A percentile compares a stretch with the other conserved stretches of the same genome.
Conservation (phyloP, 2,888 invertebrate genomes). For the Eupithecia insigniata region DNA sequence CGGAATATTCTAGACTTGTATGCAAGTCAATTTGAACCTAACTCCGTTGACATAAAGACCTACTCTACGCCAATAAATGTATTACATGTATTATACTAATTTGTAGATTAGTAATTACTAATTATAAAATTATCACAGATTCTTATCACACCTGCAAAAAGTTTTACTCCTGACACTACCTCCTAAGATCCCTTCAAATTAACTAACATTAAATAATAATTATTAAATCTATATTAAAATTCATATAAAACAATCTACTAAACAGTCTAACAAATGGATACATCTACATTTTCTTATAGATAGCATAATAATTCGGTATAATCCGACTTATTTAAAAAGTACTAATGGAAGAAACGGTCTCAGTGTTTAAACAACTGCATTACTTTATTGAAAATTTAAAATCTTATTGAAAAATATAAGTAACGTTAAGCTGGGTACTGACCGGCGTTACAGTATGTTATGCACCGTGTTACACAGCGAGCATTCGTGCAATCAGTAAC, state of each 20-base stretch:
- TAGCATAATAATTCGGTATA: background rate
- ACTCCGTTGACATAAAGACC: background rate
- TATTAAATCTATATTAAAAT: background rate
- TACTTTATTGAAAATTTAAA: too few relatives aligned
- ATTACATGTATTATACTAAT: background rate
- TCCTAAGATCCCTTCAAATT: slow-evolving; percentile 16
- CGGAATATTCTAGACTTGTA: background rate
- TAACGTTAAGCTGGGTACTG: too few relatives aligned
- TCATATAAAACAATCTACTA: slow-evolving; percentile 14
- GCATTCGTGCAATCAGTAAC: too few relatives aligned
- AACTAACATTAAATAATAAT: slow-evolving; percentile 1
- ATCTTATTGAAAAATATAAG: background rate
- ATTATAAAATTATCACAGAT: slow-evolving; percentile 67
- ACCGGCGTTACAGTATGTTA: too few relatives aligned
- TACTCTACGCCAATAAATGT: background rate
- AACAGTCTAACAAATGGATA: background rate
- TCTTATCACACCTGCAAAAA: slow-evolving; percentile 68
- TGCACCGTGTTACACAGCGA: too few relatives aligned
- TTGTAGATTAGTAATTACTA: slow-evolving; percentile 10
- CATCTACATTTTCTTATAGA: background rate
- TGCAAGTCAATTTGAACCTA: background rate
- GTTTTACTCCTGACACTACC: slow-evolving; percentile 2
- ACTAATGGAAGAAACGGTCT: background rate
- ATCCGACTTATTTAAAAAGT: background rate
- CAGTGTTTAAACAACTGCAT: background rate